Evolutionary conservation across 2,888 invertebrate genomes (phyloP).

Genomic region (Stenodera caucasica): DNA sequence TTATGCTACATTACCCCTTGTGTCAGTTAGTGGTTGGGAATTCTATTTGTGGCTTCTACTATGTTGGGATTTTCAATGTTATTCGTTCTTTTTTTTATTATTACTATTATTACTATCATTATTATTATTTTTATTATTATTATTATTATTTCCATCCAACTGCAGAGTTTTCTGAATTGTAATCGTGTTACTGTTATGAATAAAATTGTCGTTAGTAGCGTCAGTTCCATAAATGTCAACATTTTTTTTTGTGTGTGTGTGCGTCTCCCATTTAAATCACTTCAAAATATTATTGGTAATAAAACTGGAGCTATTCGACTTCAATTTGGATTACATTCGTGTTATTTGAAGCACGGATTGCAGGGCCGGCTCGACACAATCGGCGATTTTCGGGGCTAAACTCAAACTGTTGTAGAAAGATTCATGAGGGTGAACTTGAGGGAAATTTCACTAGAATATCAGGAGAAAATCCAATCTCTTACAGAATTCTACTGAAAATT

Average conservation of each 20-base stretch:
- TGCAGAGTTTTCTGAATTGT: conserved; percentile 17
- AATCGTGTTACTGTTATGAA: conserved; percentile 30
- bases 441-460: no score
- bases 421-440: no score
- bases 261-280: background rate
- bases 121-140: background rate
- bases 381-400: no score
- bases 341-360: no score
- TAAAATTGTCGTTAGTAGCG: conserved; percentile 27
- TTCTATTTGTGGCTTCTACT: conserved; percentile 35
- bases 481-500: no score
- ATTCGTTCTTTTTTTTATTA: conserved; percentile 16
- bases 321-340: background rate
- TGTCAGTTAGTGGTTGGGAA: conserved; percentile 41
- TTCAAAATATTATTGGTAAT: conserved; percentile 13
- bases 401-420: no score
- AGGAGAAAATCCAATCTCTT: no score
- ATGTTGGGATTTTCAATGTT: conserved; percentile 26
- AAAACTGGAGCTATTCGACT: background rate
- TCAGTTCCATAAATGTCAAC: background rate
- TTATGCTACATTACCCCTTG: conserved; percentile 46
- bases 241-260: no score
- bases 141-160: background rate
- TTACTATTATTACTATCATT: background rate
- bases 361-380: no score